phyloP scores from a whole-genome alignment of 2,113 vertebrate species.

The Leptosomus discolor region DNA sequence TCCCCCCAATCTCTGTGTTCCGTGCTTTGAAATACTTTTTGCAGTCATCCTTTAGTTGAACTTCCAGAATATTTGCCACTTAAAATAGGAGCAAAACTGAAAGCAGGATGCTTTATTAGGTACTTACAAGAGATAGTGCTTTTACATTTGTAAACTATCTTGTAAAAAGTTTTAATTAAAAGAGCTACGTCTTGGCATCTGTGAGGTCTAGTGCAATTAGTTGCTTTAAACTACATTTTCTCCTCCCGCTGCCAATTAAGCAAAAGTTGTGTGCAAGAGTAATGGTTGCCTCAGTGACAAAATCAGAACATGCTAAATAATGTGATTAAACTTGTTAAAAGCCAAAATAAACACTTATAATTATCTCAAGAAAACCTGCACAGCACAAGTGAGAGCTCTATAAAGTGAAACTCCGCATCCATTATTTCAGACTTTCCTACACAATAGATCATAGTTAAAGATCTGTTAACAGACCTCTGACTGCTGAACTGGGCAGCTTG shows the following conservation, averaged over 20 bases:
- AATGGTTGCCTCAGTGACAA: slow-evolving; percentile 65
- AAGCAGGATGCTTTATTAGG: background rate
- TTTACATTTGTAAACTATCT: slow-evolving; percentile 18
- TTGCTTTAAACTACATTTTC: background rate
- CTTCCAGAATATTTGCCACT: background rate
- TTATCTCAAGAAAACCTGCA: slow-evolving; percentile 73
- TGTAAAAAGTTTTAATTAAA: slow-evolving; percentile 34
- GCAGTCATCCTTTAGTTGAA: background rate
- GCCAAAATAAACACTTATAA: slow-evolving; percentile 85
- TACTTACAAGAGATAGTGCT: slow-evolving; percentile 17
- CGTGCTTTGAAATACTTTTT: background rate
- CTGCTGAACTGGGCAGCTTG: slow-evolving; percentile 69
- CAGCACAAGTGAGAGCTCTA: slow-evolving; percentile 60
- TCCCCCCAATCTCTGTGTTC: background rate
- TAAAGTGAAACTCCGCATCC: slow-evolving; percentile 67
- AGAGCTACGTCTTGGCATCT: background rate
- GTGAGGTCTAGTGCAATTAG: slow-evolving; percentile 43
- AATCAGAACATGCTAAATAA: slow-evolving; percentile 78
- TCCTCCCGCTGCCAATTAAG: slow-evolving; percentile 28
- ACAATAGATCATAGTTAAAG: slow-evolving; percentile 78
- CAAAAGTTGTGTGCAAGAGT: slow-evolving; percentile 1
- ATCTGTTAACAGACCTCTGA: slow-evolving; percentile 83
- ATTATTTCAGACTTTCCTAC: slow-evolving; percentile 67
- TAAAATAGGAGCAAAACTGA: slow-evolving; percentile 2
- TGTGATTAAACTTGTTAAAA: slow-evolving; percentile 84